Base-by-base conservation (phyloP, 92 coral and sea anemone species). In the Zoanthus sociatus region DNA sequence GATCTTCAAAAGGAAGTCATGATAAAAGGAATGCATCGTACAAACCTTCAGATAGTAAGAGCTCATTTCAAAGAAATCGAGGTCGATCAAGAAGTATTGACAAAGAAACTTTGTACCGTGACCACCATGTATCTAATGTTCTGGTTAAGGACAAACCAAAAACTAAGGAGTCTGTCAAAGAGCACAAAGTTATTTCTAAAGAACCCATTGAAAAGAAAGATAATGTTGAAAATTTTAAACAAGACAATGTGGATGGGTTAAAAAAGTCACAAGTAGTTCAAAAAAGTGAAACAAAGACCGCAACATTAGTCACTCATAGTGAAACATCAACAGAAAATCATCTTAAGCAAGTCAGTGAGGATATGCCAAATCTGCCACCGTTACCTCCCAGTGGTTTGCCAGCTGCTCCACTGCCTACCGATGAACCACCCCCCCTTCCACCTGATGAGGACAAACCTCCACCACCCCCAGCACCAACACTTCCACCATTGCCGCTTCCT, bases 361-460 rank as follows among this genome's bases (percentile, higher is more conserved):
- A 60, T 47, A 30, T 89, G 21, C 87, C 73, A 56, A 78, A 7
- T 68, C 73, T 87, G 66, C 94, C 94, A 10, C 95, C 92, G 20
- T 96, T 94, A 15, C 96, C 95, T 18, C 95, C 95, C 6, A 77
- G 93, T 83, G 89, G 83, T 32, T 50, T 92, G 12, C 88, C 84
- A 53, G 87, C 92, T 68, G 98, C 99, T 18, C 99, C 98, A 7
- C 83, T 93, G 56, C 99, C 99, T 0, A 84, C 89, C 31, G 97
- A 90, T 12, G 99, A 95, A 81, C 99, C 99, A 76, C 99, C 99
- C 60, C 99, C 99, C 17, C 92, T 97, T 16, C 99, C 99, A 61
- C 99, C 99, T 56, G 99, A 97, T 84, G 99, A 97, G 76, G 99
- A 93, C 32, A 91, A 89, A 71, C 98, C 98, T 26, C 96, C 99